Evolutionary conservation across 2,888 invertebrate genomes (phyloP), one percentile per base, ranked within the genome.

Genomic region (Lasioglossum oenotherae): DNA sequence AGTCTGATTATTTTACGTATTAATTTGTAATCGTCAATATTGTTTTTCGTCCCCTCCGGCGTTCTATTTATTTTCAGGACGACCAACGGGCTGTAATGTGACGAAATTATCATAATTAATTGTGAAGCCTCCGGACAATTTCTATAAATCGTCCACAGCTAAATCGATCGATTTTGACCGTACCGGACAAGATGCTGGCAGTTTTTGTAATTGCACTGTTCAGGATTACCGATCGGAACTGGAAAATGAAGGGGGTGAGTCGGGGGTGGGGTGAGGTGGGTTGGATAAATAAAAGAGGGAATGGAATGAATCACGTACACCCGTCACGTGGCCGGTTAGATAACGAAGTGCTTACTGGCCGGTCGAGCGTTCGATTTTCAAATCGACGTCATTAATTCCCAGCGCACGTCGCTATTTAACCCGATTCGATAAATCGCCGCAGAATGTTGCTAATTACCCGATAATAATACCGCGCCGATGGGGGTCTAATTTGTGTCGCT

Each of bases 401-500:
- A 53, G 79, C 60, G 73, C 85, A 73, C 89, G 83, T 89, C 82
- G 78, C 88, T 79, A 78, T 89, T 89, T 89, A 89, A 87, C 82
- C 88, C 76, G 84, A 74, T 84, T 77, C 87, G 87, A 89, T 82
- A 90, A 91, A 90, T 89, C 89, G 86, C 79, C 85, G 60, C 84
- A 84, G 84, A 89, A 90, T 87, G 87, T 85, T 89, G 87, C 82
- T 91, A 89, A 86, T 90, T 86, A 84, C 80, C 81, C 83, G 81
- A 80, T 82, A 89, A 89, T 89, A 89, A 89, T 86, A 81, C 78
- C 73, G 71, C 41, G 71, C 41, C 67, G 75, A 64, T 46, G 67
- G 69, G 74, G 53, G 69, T 53, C 49, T 79, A 80, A 87, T 80
- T 87, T 77, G 71, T 80, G 78, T 78, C 82, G 77, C 46, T 74